Conservation (phyloP, 2,888 invertebrate species). For the Chymomyza procnemis region DNA sequence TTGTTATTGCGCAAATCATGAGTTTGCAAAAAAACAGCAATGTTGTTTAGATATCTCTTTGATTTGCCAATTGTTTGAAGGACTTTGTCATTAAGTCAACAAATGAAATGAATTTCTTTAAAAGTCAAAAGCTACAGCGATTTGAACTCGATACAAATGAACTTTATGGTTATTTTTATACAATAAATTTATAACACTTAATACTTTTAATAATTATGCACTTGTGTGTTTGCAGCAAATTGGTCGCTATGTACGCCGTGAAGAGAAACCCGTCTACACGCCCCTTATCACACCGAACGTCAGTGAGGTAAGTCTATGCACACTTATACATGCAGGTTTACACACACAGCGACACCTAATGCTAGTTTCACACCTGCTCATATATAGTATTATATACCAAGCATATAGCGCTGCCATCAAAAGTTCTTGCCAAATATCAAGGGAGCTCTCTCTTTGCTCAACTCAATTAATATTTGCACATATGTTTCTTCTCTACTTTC, state of each 20-base stretch:
- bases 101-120: too few species aligned
- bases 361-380: neutral
- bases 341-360: neutral
- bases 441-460: constrained; percentile 36
- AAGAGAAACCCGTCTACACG: constrained; percentile 71
- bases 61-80: neutral
- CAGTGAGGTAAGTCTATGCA: constrained; percentile 67
- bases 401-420: neutral
- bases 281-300: constrained; percentile 64
- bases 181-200: too few species aligned
- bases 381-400: neutral
- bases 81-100: neutral
- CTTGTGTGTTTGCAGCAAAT: constrained; percentile 68
- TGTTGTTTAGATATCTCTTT: neutral
- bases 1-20: constrained; percentile 31
- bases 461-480: constrained; percentile 69
- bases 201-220: too few species aligned
- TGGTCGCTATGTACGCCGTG: constrained; percentile 72
- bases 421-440: neutral
- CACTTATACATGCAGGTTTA: neutral
- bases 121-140: too few species aligned
- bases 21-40: constrained; percentile 45
- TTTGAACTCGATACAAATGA: too few species aligned
- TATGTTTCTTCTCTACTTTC: constrained; percentile 70
- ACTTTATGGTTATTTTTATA: too few species aligned